A percentile compares a stretch with the other conserved stretches of the same genome.
phyloP scores from a whole-genome alignment of 2,888 invertebrate species.

The Aspidapion aeneum region DNA sequence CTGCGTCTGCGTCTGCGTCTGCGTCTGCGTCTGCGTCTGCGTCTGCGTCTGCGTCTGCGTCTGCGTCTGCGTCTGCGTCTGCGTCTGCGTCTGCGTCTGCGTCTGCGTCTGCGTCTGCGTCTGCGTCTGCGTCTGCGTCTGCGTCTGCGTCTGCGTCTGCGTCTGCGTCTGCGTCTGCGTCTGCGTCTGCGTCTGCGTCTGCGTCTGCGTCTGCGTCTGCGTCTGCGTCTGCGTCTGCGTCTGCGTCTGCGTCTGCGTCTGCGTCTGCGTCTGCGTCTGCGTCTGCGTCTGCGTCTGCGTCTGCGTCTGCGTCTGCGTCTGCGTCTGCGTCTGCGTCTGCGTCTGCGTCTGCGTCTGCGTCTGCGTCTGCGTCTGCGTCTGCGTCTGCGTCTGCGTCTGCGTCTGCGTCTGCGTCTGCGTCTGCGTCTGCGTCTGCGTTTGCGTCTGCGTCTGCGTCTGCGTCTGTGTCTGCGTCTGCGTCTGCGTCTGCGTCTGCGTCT shows the following conservation, averaged over 20 bases:
- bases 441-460: too few relatives aligned
- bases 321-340: not conserved
- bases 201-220: not conserved
- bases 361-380: not conserved
- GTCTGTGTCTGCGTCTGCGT: too few relatives aligned
- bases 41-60: not conserved
- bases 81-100: not conserved
- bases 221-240: not conserved
- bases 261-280: not conserved
- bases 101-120: not conserved
- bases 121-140: not conserved
- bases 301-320: not conserved
- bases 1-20: not conserved
- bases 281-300: not conserved
- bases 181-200: not conserved
- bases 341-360: not conserved
- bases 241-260: not conserved
- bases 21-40: not conserved
- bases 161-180: not conserved
- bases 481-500: not conserved
- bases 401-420: slow-evolving; percentile 17
- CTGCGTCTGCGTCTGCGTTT: too few relatives aligned
- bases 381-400: not conserved
- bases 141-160: not conserved
- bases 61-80: not conserved